Base-by-base conservation (phyloP, 2,113 vertebrate species). In the Eretmochelys imbricata region DNA sequence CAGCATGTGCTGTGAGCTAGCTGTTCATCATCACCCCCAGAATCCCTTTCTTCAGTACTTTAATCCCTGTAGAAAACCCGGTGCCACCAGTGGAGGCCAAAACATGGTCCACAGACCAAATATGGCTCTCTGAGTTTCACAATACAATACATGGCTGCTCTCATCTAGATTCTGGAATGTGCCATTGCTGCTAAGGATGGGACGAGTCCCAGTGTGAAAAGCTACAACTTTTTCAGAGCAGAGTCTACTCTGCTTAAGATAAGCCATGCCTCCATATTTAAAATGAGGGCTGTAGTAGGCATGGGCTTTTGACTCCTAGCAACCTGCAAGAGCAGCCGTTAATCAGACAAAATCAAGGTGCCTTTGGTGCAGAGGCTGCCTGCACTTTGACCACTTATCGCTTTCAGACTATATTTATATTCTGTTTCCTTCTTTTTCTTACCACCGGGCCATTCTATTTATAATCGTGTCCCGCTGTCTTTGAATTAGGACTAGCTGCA, bases 91-190 rank as follows among this genome's bases (percentile, higher is more conserved):
- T 17, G 8, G 6, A 51, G 9, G 11, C 29, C 50, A 82, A 83
- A 89, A 3, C 6, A 0, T 0, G 24, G 22, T 22, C 69, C 69
- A 22, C 22, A 22, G 69, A 1, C 38, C 83, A 72, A 83, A 0
- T 1, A 51, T 31, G 51, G 8, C 3, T 38, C 50, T 62, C 81
- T 0, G 0, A 1, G 2, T 48, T 65, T 1, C 4, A 42, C 14
- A 5, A 3, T 1, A 6, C 0, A 0, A 25, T 89, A 79, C 46
- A 62, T 57, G 46, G 54, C 57, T 90, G 82, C 75, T 86, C 38
- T 84, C 84, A 93, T 49, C 82, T 54, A 65, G n/a, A 62, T 62
- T 62, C 6, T 35, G 35, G 29, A 5, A 49, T 5, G 4, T 48
- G 80, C 27, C 53, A 46, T 62, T 75, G 69, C 9, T 12, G 22